phyloP scores from a whole-genome alignment of 35 echinoderm and acorn worm species.

The Hemicentrotus pulcherrimus region DNA sequence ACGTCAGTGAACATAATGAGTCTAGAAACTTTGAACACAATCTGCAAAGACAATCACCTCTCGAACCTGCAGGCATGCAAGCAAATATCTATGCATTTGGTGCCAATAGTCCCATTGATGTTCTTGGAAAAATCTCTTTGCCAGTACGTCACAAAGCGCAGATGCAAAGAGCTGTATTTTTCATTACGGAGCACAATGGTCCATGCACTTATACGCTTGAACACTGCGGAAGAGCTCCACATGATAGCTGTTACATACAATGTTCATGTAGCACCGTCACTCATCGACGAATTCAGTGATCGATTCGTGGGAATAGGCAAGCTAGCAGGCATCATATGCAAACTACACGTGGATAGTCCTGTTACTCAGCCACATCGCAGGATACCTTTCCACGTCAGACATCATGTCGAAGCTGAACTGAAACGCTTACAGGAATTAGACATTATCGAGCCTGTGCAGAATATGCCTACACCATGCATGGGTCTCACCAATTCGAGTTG shows the following conservation, averaged over 20 bases:
- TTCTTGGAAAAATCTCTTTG: constrained; percentile 65
- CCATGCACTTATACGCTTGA: constrained; percentile 69
- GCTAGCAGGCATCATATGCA: constrained; percentile 54
- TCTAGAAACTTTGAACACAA: constrained; percentile 8
- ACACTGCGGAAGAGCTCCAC: constrained; percentile 59
- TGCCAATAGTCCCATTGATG: constrained; percentile 54
- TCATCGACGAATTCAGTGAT: constrained; percentile 33
- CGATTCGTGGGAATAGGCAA: constrained; percentile 60
- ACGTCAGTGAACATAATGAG: constrained; percentile 76
- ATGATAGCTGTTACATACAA: constrained; percentile 57
- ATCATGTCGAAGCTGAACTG: constrained; percentile 66
- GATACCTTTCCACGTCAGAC: constrained; percentile 71
- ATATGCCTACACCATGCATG: constrained; percentile 85
- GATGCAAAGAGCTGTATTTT: constrained; percentile 46
- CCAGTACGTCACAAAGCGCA: constrained; percentile 50
- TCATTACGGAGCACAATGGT: constrained; percentile 49
- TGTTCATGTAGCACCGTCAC: not conserved
- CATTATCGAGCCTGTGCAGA: constrained; percentile 71
- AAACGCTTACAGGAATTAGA: constrained; percentile 62
- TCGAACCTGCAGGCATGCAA: constrained; percentile 27
- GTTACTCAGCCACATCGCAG: constrained; percentile 71
- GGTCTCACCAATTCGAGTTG: constrained; percentile 78
- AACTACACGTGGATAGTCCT: constrained; percentile 67
- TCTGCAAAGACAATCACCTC: not conserved
- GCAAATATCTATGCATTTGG: constrained; percentile 82